Evolutionary conservation across 2,888 invertebrate genomes (phyloP).

Genomic region (Odontocerum albicorne): DNA sequence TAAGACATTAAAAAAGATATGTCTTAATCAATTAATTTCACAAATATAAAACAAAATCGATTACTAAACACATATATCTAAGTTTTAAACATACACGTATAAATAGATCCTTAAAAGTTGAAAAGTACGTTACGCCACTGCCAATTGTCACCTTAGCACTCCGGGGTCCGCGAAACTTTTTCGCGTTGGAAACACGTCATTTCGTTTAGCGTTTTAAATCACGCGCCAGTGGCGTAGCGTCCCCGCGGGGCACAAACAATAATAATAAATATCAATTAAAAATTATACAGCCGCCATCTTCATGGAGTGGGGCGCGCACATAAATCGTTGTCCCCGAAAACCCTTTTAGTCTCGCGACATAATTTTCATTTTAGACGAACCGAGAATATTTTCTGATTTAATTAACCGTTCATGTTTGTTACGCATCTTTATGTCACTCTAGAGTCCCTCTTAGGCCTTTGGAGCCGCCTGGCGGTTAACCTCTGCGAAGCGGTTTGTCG

Average conservation of each 20-base stretch:
- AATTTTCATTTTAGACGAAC: conserved; percentile 55
- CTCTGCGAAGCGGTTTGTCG: neutral
- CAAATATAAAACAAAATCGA: no score
- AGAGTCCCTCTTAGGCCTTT: conserved; percentile 23
- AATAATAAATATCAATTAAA: conserved; percentile 32
- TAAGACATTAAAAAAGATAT: no score
- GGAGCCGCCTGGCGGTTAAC: neutral
- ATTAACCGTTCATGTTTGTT: conserved; percentile 32
- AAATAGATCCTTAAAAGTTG: no score
- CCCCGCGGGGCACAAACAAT: conserved; percentile 16
- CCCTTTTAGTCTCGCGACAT: conserved; percentile 48
- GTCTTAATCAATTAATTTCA: no score
- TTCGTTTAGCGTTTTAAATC: conserved; percentile 36
- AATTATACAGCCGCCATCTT: conserved; percentile 17
- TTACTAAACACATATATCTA: no score
- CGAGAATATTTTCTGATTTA: conserved; percentile 37
- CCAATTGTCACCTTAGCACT: conserved; percentile 13
- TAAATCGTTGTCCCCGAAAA: conserved; percentile 56
- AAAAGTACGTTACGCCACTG: conserved; percentile 13
- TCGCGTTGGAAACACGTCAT: conserved; percentile 29
- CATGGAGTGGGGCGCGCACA: conserved; percentile 34
- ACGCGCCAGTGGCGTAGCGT: conserved; percentile 37
- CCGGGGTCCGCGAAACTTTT: conserved; percentile 7
- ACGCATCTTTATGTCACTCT: conserved; percentile 36
- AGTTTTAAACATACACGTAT: no score